Evolutionary conservation across 23 tunicate species (phyloP).

Genomic region (Trididemnum miniatum): DNA sequence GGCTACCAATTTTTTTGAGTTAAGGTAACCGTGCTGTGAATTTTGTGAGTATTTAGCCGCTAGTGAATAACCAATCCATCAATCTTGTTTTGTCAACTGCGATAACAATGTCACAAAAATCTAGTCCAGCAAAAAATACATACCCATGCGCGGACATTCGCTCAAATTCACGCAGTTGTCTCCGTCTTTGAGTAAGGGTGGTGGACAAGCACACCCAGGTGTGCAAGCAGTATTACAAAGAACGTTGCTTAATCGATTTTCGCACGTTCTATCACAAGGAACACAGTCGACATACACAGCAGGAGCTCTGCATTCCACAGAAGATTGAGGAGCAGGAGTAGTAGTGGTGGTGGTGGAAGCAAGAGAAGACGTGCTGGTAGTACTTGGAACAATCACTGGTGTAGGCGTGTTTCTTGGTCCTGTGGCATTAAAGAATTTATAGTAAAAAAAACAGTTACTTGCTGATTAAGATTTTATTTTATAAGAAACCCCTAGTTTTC

Average conservation of each 20-base stretch:
- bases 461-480: too few relatives aligned
- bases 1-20: neutral
- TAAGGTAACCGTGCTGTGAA: too few relatives aligned
- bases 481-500: too few relatives aligned
- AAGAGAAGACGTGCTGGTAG: too few relatives aligned
- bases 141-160: conserved; percentile 4
- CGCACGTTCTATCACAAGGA: neutral
- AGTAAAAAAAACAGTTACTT: too few relatives aligned
- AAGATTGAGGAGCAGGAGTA: neutral
- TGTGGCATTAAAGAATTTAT: too few relatives aligned
- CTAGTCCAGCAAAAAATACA: neutral
- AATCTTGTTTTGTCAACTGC: neutral
- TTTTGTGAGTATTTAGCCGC: neutral
- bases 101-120: neutral
- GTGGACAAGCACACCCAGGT: neutral
- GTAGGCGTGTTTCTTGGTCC: too few relatives aligned
- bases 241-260: neutral
- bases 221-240: neutral
- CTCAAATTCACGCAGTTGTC: neutral
- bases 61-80: too few relatives aligned
- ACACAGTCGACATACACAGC: neutral
- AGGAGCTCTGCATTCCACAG: neutral
- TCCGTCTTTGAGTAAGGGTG: neutral
- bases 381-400: too few relatives aligned
- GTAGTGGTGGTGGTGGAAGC: neutral